A percentile compares a stretch with the other conserved stretches of the same genome.
Evolutionary conservation across 1,140 invertebrate species (phyloP).

Genomic region (Euura saliciscinereae): DNA sequence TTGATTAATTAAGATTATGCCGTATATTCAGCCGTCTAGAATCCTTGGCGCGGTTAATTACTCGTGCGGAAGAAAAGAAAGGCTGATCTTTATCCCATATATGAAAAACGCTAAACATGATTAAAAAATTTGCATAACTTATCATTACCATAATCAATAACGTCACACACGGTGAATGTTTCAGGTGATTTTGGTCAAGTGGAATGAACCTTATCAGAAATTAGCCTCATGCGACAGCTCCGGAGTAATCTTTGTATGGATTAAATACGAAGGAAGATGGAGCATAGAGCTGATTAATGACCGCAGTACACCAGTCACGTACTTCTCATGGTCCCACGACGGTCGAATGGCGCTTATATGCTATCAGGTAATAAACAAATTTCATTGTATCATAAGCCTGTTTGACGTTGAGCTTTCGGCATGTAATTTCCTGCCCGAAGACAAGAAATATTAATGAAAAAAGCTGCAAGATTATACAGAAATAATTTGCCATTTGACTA

Average conservation of each 20-base stretch:
- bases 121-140: too few relatives aligned
- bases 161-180: constrained; percentile 20
- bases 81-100: too few relatives aligned
- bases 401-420: too few relatives aligned
- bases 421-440: neutral
- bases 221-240: constrained; percentile 96
- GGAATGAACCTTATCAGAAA: constrained; percentile 99
- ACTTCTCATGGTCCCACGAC: constrained; percentile 99
- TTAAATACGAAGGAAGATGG: constrained; percentile 98
- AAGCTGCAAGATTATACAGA: neutral
- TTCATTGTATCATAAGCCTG: too few relatives aligned
- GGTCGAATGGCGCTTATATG: constrained; percentile 98
- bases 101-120: too few relatives aligned
- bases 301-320: constrained; percentile 92
- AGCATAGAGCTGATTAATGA: constrained; percentile 99
- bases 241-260: constrained; percentile 99
- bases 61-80: too few relatives aligned
- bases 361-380: constrained; percentile 75
- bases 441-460: neutral
- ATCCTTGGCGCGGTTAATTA: too few relatives aligned
- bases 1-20: neutral
- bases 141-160: too few relatives aligned
- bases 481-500: neutral
- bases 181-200: constrained; percentile 94
- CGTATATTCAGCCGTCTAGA: neutral